Evolutionary conservation across 2,888 invertebrate genomes (phyloP).

Genomic region (Sialis lutaria): DNA sequence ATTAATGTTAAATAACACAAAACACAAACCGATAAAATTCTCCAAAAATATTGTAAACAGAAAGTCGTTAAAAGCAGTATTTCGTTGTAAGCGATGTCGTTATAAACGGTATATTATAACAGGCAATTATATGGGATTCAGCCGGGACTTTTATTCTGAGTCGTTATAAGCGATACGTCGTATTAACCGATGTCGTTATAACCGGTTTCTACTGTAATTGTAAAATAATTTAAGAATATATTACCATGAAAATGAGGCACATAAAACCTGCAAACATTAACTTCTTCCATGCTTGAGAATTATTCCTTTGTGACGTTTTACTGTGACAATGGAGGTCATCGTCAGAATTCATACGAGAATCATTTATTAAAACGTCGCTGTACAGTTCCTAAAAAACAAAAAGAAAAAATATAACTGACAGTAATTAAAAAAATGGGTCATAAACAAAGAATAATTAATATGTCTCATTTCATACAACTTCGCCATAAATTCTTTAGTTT

Average conservation of each 20-base stretch:
- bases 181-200: too few relatives aligned
- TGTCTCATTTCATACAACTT: neutral
- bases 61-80: too few relatives aligned
- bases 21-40: too few relatives aligned
- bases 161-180: too few relatives aligned
- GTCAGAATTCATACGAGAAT: slow-evolving; percentile 13
- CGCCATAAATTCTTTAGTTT: too few relatives aligned
- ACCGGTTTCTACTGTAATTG: too few relatives aligned
- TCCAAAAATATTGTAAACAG: too few relatives aligned
- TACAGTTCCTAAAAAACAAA: slow-evolving; percentile 30
- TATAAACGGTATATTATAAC: too few relatives aligned
- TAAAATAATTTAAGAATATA: slow-evolving; percentile 9
- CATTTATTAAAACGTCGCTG: slow-evolving; percentile 30
- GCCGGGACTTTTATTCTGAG: too few relatives aligned
- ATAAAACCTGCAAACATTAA: slow-evolving; percentile 42
- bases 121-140: too few relatives aligned
- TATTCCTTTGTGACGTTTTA: slow-evolving; percentile 28
- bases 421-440: neutral
- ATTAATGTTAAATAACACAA: too few relatives aligned
- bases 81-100: too few relatives aligned
- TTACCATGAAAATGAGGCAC: slow-evolving; percentile 57
- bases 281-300: slow-evolving; percentile 43
- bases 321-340: slow-evolving; percentile 33
- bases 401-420: slow-evolving; percentile 1
- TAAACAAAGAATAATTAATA: neutral